A percentile compares a stretch with the other conserved stretches of the same genome.
Conservation (phyloP, 1,140 invertebrate genomes). For the Tribolium madens region DNA sequence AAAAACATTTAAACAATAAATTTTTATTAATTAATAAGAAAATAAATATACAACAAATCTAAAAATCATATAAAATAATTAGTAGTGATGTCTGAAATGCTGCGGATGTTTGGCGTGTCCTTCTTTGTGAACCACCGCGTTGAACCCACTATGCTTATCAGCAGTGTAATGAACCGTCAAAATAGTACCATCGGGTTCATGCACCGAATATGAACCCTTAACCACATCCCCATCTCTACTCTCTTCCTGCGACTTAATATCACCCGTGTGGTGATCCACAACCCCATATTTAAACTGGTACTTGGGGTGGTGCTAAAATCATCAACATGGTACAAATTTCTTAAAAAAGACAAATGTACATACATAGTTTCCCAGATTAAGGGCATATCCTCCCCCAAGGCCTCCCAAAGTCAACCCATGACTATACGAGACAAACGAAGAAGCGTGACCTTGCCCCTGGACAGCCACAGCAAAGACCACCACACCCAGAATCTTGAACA, state of each 20-base stretch:
- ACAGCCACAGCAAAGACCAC: background rate
- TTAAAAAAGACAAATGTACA: background rate
- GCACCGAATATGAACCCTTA: constrained; percentile 23
- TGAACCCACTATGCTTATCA: constrained; percentile 76
- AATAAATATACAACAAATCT: background rate
- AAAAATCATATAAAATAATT: background rate
- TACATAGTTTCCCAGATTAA: too few species aligned
- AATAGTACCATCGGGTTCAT: constrained; percentile 68
- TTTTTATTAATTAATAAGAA: background rate
- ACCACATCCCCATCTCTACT: constrained; percentile 60
- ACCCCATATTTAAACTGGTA: constrained; percentile 64
- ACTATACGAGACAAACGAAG: background rate
- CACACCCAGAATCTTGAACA: constrained; percentile 7
- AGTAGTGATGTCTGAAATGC: constrained; percentile 10
- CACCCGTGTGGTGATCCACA: constrained; percentile 62
- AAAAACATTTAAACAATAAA: background rate
- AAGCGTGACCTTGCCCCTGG: constrained; percentile 13
- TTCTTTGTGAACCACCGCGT: constrained; percentile 66
- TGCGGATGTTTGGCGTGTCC: constrained; percentile 26
- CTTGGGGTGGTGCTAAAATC: constrained; percentile 31
- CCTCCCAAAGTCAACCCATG: background rate
- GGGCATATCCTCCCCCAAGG: background rate
- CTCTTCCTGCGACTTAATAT: constrained; percentile 63
- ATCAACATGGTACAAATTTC: background rate
- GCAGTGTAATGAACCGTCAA: constrained; percentile 76